Percentiles rank a stretch among this genome's conserved stretches.
Conservation (phyloP, 2,797 vertebrate species). For the Psittacula echo region DNA sequence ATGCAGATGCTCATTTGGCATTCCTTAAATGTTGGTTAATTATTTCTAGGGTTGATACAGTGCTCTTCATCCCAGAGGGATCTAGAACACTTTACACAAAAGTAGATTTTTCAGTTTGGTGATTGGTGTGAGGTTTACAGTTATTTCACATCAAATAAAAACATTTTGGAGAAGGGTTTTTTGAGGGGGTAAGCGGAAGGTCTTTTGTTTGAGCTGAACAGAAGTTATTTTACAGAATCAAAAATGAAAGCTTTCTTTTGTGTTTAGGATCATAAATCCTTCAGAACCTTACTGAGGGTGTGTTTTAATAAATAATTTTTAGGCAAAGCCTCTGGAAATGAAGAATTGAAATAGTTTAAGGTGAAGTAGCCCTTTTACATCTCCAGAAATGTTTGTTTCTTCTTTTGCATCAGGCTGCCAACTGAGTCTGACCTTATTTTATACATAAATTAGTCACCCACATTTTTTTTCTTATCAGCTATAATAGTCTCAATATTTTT, state of each 20-base stretch:
- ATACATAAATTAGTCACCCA: not conserved
- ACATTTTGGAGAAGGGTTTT: not conserved
- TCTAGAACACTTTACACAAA: not conserved
- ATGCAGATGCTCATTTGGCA: not conserved
- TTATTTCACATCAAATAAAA: not conserved
- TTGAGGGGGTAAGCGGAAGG: not conserved
- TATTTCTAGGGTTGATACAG: not conserved
- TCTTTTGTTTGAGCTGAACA: slow-evolving; percentile 8
- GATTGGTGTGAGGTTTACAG: not conserved
- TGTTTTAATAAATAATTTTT: not conserved
- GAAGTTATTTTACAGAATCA: not conserved
- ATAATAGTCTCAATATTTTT: not conserved
- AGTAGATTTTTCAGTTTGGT: not conserved
- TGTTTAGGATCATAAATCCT: not conserved
- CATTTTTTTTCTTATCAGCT: not conserved
- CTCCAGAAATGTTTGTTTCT: slow-evolving; percentile 5
- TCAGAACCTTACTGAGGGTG: not conserved
- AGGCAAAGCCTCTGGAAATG: slow-evolving; percentile 18
- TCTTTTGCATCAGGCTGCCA: not conserved
- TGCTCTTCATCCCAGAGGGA: not conserved
- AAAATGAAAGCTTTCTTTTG: not conserved
- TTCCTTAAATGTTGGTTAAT: slow-evolving; percentile 29
- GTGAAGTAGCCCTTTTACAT: not conserved
- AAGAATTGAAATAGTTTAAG: not conserved
- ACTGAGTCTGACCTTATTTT: slow-evolving; percentile 1